Base-by-base conservation (phyloP, 2,113 vertebrate genomes). In the Merops nubicus region DNA sequence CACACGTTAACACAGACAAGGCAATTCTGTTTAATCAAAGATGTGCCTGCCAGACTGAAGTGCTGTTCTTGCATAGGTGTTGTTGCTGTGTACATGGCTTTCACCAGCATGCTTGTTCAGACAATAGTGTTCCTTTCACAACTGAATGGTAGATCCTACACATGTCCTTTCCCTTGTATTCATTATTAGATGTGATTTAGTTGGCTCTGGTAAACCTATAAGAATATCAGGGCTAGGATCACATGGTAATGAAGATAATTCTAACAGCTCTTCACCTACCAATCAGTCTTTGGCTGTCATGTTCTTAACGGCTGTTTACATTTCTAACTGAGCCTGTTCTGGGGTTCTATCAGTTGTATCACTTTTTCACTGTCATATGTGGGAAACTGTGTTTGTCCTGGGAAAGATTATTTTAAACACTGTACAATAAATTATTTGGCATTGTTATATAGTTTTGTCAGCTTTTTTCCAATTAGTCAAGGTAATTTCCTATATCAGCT, bases 51-150 rank as follows among this genome's bases (percentile, higher is more conserved):
- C 42, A 45, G 22, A 15, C 48, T 45, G 59, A 60, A 47, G 47
- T 40, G 67, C 34, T 84, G 15, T 28, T 63, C 57, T 33, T 54
- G 26, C 20, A 28, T 25, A 42, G 63, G 13, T 21, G 50, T 8
- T 47, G 2, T 18, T 48, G 50, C 40, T 77, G 20, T 33, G 77
- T 60, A 16, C 48, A 11, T 26, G 45, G 21, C n/a, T n/a, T n/a
- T n/a, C 21, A 9, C 25, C 0, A 0, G 54, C 15, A 18, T 29
- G 17, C 21, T 65, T 5, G 1, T 54, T 70, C 47, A 15, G 14
- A 53, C 62, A 88, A 10, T 8, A 40, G 38, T 33, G 15, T 48
- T 88, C 57, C 43, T 83, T 85, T 78, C 26, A 14, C 62, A 82
- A 2, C 28, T 22, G 65, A 54, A 20, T 43, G 47, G 40, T 56